Base-by-base conservation (phyloP, 2,113 vertebrate species). In the Tamias sibiricus region DNA sequence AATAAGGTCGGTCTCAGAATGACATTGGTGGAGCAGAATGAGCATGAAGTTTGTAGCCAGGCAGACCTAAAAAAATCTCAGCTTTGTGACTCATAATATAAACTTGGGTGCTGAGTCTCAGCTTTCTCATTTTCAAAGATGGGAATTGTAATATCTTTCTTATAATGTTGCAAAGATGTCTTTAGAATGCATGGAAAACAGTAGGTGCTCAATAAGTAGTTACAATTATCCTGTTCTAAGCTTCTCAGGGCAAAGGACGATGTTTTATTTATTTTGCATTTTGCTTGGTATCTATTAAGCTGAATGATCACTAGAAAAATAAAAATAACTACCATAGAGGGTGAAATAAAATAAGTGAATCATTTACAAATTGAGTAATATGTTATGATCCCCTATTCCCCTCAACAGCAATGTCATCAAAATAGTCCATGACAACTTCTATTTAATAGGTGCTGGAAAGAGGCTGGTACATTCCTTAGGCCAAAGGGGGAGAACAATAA, bases 391-490 rank as follows among this genome's bases (percentile, higher is more conserved):
- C 87, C 49, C 11, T 62, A 85, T 37, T 62, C 64, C 76, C 64
- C 62, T 32, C 62, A 52, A 26, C n/a, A 87, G 37, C 22, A 79
- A 59, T 66, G 10, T 71, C 79, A 79, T 87, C 52, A 74, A 93
- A 90, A 69, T 22, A 80, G 19, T 62, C 40, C 68, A 77, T 32
- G 37, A 44, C 22, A 90, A 86, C 35, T 75, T 83, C 64, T 68
- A 80, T 80, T 91, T 91, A 83, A n/a, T 79, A 80, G 66, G 40
- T 74, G 49, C 14, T 93, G 87, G 47, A 87, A 83, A 87, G 90
- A 79, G 14, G 24, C 16, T 75, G 26, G 82, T 91, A 93, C 32
- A 96, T 93, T 95, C 64, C 86, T 95, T 84, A 79, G 68, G 87
- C 90, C 64, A 88, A 69, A 77, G 52, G 6, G 22, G 57, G 80